phyloP scores from a whole-genome alignment of 2,797 vertebrate genomes.

The Halcyon smyrnensis region DNA sequence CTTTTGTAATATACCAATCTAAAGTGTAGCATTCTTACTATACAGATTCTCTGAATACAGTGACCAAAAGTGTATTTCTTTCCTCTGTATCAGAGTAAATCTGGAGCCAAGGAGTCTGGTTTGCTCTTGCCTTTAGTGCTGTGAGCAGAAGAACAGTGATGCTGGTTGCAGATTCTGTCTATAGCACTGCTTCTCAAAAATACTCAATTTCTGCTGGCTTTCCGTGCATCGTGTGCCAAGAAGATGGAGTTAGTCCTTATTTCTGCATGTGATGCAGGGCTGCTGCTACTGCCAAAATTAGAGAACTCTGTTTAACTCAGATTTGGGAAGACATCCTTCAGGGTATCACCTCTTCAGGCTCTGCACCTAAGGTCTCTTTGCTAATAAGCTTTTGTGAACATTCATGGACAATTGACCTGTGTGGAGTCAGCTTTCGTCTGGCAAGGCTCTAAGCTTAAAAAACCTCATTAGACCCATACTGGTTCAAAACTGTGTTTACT shows the following conservation, averaged over 20 bases:
- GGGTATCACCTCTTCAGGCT: background rate
- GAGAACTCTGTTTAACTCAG: background rate
- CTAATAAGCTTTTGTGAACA: background rate
- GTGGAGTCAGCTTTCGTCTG: background rate
- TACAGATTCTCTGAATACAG: background rate
- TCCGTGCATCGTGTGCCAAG: background rate
- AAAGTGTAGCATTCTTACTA: background rate
- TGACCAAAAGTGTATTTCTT: background rate
- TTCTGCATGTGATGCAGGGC: background rate
- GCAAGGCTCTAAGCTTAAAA: background rate
- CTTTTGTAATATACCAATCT: background rate
- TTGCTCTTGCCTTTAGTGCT: background rate
- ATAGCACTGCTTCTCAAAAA: background rate
- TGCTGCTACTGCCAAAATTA: background rate
- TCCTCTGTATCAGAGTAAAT: background rate
- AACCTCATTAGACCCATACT: fast-evolving
- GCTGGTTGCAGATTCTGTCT: background rate
- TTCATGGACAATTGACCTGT: background rate
- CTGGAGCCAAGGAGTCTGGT: background rate
- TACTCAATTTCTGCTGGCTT: background rate
- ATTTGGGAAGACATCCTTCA: background rate
- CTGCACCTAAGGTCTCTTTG: background rate
- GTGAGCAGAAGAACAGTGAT: fast-evolving
- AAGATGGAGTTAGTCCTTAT: background rate
- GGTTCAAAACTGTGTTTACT: background rate